Evolutionary conservation across 1,140 invertebrate genomes (phyloP), one percentile per base, ranked within the genome.

Genomic region (Phymastichus coffea): DNA sequence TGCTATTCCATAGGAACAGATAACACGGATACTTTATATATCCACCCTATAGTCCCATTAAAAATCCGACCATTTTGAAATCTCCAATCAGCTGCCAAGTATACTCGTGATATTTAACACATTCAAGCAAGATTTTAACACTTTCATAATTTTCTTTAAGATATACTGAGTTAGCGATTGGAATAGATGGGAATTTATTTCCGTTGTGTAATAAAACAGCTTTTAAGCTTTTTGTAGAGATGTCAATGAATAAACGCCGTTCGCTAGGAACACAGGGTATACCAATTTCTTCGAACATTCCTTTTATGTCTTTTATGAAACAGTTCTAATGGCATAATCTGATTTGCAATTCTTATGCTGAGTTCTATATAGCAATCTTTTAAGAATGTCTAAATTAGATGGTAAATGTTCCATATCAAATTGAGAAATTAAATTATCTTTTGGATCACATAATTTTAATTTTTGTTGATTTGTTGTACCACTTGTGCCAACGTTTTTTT

Each of bases 1-100:
- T 70, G 53, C 74, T 81, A 56, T 80, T 75, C 79, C n/a, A 81
- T 48, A 75, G 59, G 57, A 75, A 80, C 15, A 81, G 55, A 57
- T 69, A 74, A 62, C 76, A 80, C 1, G 63, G 63, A 60, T 69
- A 76, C 56, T 82, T 81, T 43, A 73, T 81, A 63, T 70, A 81
- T 14, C 76, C 75, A 28, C 66, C 53, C 66, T 80, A 76, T 22
- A 76, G 54, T 52, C 77, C 74, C 40, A 74, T 64, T 20, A 77
- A 60, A 60, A 78, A 69, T 15, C 37, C 8, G n/a, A 78, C 57
- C 44, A 80, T 72, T 65, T 76, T 78, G 9, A 75, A 70, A 59
- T 78, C 72, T 41, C 65, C 70, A 63, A 67, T 72, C 61, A 74
- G 63, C 20, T 63, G 54, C 71, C 75, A 77, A 1, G 70, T 35